These are phyloP conservation scores for Chrysocyon brachyurus DNA, from an alignment of 2,797 vertebrate species.

Conservation along the genomic window DNA sequence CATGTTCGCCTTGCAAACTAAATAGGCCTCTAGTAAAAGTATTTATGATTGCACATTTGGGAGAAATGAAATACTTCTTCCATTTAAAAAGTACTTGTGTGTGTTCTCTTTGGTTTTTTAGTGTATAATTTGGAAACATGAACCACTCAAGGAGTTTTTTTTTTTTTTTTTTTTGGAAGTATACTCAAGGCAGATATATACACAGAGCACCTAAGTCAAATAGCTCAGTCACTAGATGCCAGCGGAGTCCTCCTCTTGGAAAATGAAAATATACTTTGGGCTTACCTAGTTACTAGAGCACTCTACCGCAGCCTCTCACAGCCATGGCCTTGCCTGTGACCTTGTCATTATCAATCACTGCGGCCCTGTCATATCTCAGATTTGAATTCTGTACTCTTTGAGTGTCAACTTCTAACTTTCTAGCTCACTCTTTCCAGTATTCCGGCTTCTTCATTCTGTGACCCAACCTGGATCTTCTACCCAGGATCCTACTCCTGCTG, in stretches of 20 bases:
- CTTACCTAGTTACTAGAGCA: neutral
- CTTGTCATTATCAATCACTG: neutral
- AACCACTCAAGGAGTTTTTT: neutral
- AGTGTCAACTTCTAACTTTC: neutral
- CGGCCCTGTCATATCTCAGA: neutral
- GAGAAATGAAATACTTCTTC: slow-evolving; percentile 29
- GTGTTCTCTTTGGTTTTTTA: neutral
- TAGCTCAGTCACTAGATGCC: neutral
- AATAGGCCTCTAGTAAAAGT: neutral
- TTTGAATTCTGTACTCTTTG: neutral
- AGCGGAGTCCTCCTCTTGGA: neutral
- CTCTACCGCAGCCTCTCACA: neutral
- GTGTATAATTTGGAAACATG: neutral
- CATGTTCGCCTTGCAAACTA: neutral
- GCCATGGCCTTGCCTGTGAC: neutral
- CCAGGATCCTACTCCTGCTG: no score
- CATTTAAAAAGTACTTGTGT: neutral
- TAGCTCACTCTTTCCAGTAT: neutral
- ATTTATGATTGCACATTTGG: neutral
- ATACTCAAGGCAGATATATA: neutral
- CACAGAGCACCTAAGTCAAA: neutral
- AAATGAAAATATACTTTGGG: neutral
- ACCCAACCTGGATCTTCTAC: neutral
- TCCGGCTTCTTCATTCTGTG: neutral
- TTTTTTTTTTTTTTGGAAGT: neutral